Conservation (phyloP, 2,113 vertebrate species). For the Lepisosteus oculatus region DNA sequence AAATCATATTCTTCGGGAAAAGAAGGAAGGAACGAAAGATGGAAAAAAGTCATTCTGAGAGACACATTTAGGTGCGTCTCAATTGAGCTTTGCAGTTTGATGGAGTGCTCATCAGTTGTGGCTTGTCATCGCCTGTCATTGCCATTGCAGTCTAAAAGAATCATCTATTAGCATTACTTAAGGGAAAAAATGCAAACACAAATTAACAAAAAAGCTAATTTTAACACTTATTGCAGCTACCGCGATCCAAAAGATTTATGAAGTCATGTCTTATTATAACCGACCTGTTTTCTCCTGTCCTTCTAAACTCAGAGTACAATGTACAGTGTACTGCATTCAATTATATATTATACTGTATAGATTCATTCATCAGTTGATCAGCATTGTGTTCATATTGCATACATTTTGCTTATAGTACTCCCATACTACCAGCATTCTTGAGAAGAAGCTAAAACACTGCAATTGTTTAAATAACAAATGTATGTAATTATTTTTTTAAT, state of each 20-base stretch:
- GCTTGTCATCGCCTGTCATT: background rate
- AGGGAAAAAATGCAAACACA: slow-evolving; percentile 2
- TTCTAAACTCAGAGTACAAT: too few species aligned
- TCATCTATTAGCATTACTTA: background rate
- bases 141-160: background rate
- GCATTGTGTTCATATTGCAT: too few species aligned
- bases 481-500: too few species aligned
- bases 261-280: too few species aligned
- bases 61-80: slow-evolving; percentile 11
- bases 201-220: slow-evolving; percentile 3
- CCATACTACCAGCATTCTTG: too few species aligned
- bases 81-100: background rate
- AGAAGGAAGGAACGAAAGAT: slow-evolving; percentile 18
- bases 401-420: too few species aligned
- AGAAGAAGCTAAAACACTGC: too few species aligned
- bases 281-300: too few species aligned
- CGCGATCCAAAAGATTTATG: background rate
- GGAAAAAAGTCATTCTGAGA: slow-evolving; percentile 30
- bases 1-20: slow-evolving; percentile 63
- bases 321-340: too few species aligned
- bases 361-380: too few species aligned
- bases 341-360: too few species aligned
- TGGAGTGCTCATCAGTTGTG: background rate
- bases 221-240: background rate
- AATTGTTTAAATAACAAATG: too few species aligned